phyloP scores from a whole-genome alignment of 2,797 vertebrate species.

The Falco peregrinus region DNA sequence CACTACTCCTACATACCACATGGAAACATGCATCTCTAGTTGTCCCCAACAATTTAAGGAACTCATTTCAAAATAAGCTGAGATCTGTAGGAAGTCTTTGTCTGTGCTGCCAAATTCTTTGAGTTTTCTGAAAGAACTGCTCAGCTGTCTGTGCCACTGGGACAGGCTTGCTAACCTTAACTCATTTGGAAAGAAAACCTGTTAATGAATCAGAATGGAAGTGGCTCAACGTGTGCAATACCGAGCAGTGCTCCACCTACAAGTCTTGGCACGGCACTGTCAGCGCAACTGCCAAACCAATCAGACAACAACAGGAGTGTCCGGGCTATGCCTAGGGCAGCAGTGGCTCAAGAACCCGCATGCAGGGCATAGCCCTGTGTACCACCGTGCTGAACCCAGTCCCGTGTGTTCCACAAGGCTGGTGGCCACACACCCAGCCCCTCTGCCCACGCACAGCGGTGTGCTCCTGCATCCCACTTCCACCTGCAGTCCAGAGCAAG shows the following conservation, averaged over 20 bases:
- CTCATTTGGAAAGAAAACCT: not conserved
- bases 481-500: not conserved
- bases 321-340: not conserved
- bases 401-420: rapidly evolving
- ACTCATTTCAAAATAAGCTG: not conserved
- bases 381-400: not conserved
- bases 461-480: not conserved
- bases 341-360: not conserved
- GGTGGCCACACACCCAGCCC: not conserved
- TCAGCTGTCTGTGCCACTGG: not conserved
- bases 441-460: not conserved
- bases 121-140: not conserved
- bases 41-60: not conserved
- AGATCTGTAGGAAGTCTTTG: not conserved
- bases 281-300: not conserved
- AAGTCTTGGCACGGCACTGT: not conserved
- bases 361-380: too few relatives aligned
- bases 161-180: not conserved
- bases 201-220: not conserved
- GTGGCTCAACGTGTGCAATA: not conserved
- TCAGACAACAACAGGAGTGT: rapidly evolving
- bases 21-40: not conserved
- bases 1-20: not conserved
- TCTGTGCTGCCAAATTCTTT: not conserved
- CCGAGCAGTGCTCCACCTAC: not conserved